These are phyloP conservation scores for Torymus texanus DNA, from an alignment of 2,888 invertebrate species.

Conservation along the genomic window DNA sequence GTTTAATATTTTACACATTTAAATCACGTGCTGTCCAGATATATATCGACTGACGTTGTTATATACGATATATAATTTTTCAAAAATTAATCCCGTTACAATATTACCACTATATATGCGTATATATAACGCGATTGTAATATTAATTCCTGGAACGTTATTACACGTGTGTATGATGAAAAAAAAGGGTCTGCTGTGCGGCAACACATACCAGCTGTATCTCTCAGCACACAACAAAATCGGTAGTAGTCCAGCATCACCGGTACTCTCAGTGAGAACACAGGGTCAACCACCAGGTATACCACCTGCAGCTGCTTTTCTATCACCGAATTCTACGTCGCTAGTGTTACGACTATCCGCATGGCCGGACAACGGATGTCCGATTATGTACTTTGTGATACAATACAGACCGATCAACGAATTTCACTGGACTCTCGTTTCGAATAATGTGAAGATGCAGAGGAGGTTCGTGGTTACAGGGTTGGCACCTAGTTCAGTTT, in stretches of 20 bases:
- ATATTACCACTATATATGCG: no score
- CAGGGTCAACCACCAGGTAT: slow-evolving; percentile 85
- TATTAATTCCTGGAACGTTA: background rate
- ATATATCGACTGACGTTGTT: no score
- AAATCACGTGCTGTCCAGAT: no score
- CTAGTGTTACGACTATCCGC: slow-evolving; percentile 81
- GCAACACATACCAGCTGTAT: slow-evolving; percentile 84
- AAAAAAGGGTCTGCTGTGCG: slow-evolving; percentile 80
- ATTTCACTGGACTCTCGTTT: slow-evolving; percentile 83
- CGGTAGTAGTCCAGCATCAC: slow-evolving; percentile 83
- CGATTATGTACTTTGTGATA: slow-evolving; percentile 82
- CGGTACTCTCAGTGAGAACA: slow-evolving; percentile 82
- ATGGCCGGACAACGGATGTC: slow-evolving; percentile 86
- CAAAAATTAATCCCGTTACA: no score
- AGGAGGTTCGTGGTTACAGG: slow-evolving; percentile 82
- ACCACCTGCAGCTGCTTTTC: slow-evolving; percentile 80
- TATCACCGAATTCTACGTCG: slow-evolving; percentile 84
- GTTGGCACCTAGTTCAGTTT: slow-evolving; percentile 81
- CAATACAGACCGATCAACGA: slow-evolving; percentile 82
- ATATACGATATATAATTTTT: no score
- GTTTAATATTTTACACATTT: no score
- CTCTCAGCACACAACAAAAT: slow-evolving; percentile 84
- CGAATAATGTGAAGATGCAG: slow-evolving; percentile 83
- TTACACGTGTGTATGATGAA: slow-evolving; percentile 59
- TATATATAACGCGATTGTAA: no score